Conservation (phyloP, 2,888 invertebrate genomes). For the Diarsia brunnea region DNA sequence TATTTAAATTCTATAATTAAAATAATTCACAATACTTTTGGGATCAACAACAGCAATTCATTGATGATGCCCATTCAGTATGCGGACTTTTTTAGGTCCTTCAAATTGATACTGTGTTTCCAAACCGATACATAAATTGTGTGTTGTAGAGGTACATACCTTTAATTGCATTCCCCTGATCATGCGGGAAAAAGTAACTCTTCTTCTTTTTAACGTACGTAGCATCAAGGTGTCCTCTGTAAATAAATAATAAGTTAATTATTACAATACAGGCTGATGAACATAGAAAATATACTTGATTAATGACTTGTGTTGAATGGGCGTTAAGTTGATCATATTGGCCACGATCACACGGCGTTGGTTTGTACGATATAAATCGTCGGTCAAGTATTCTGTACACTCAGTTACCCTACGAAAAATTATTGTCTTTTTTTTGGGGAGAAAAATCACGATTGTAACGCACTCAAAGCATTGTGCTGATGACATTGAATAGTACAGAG, state of each 20-base stretch:
- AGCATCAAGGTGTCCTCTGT: slow-evolving; percentile 85
- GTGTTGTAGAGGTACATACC: slow-evolving; percentile 62
- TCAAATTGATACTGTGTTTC: not conserved
- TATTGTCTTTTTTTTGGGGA: no score
- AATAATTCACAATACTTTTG: no score
- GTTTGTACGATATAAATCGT: not conserved
- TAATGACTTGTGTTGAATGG: not conserved
- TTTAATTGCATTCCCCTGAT: slow-evolving; percentile 74
- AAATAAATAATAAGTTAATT: slow-evolving; percentile 35
- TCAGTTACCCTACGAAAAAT: no score
- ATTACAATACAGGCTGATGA: not conserved
- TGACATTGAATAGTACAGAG: no score
- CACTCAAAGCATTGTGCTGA: no score
- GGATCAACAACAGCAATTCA: not conserved
- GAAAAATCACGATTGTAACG: no score
- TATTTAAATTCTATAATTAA: no score
- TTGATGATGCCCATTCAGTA: not conserved
- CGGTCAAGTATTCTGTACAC: no score
- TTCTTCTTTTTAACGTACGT: slow-evolving; percentile 87
- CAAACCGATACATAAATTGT: not conserved
- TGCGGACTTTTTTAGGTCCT: not conserved
- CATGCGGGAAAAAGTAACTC: slow-evolving; percentile 82
- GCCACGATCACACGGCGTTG: not conserved
- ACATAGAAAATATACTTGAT: not conserved
- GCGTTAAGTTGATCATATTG: not conserved